phyloP scores from a whole-genome alignment of 1,140 invertebrate species.

The Heliconius eleuchia region DNA sequence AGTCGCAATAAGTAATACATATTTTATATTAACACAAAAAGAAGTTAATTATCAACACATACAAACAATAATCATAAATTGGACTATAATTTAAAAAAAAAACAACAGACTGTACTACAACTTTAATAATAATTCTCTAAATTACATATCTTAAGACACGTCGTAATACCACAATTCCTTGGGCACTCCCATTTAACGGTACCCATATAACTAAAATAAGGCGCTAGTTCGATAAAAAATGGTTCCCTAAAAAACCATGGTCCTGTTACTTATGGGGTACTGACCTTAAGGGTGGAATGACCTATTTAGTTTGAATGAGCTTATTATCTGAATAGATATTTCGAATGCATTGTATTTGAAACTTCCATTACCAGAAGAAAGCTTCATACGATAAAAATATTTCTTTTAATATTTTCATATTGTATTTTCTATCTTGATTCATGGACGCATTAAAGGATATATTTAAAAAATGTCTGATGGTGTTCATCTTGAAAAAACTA shows the following conservation, averaged over 20 bases:
- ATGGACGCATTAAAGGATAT: background rate
- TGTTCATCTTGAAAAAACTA: background rate
- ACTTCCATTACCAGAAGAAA: conserved; percentile 13
- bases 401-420: conserved; percentile 14
- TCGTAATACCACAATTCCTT: conserved; percentile 40
- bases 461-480: background rate
- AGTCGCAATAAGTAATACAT: too few species aligned
- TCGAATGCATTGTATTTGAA: conserved; percentile 20
- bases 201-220: conserved; percentile 70
- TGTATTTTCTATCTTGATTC: conserved; percentile 10
- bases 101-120: background rate
- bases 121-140: background rate
- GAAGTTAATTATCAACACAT: too few species aligned
- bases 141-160: conserved; percentile 22
- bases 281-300: conserved; percentile 75
- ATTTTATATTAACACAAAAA: too few species aligned
- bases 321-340: conserved; percentile 55
- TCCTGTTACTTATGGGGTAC: conserved; percentile 74
- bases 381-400: conserved; percentile 19
- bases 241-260: conserved; percentile 68
- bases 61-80: too few species aligned
- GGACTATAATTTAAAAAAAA: background rate
- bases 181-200: conserved; percentile 64
- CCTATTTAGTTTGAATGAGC: conserved; percentile 73
- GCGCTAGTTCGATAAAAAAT: conserved; percentile 75